A percentile compares a stretch with the other conserved stretches of the same genome.
phyloP scores from a whole-genome alignment of 2,797 vertebrate genomes.

The Agapornis canus region DNA sequence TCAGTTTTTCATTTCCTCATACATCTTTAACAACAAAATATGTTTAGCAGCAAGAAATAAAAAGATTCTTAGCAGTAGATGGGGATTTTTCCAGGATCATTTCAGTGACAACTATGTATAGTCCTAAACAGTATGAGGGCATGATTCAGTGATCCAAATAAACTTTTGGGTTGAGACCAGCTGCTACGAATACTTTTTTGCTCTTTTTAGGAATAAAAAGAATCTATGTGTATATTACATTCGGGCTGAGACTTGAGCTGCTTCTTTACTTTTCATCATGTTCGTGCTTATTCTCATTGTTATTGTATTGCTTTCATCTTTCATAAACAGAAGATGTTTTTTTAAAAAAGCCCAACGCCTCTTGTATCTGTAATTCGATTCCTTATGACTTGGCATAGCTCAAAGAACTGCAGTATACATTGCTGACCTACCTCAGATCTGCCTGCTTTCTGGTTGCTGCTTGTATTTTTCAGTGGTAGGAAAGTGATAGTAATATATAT shows the following conservation, averaged over 20 bases:
- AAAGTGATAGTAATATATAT: not conserved
- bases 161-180: conserved; percentile 41
- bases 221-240: conserved; percentile 24
- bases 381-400: conserved; percentile 10
- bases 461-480: not conserved
- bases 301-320: conserved; percentile 66
- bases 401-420: not conserved
- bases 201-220: conserved; percentile 67
- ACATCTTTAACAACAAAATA: conserved; percentile 17
- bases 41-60: not conserved
- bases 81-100: conserved; percentile 19
- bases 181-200: conserved; percentile 42
- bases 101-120: not conserved
- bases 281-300: conserved; percentile 55
- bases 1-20: not conserved
- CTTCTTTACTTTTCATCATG: conserved; percentile 51
- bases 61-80: conserved; percentile 2
- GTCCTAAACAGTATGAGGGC: not conserved
- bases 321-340: conserved; percentile 50
- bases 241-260: conserved; percentile 26
- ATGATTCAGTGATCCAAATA: conserved; percentile 25
- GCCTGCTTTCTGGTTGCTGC: conserved; percentile 2
- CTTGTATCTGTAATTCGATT: conserved; percentile 28
- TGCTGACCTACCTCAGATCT: conserved; percentile 9
- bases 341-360: not conserved